Base-by-base conservation (phyloP, 2,113 vertebrate genomes). In the Eulemur macaco region DNA sequence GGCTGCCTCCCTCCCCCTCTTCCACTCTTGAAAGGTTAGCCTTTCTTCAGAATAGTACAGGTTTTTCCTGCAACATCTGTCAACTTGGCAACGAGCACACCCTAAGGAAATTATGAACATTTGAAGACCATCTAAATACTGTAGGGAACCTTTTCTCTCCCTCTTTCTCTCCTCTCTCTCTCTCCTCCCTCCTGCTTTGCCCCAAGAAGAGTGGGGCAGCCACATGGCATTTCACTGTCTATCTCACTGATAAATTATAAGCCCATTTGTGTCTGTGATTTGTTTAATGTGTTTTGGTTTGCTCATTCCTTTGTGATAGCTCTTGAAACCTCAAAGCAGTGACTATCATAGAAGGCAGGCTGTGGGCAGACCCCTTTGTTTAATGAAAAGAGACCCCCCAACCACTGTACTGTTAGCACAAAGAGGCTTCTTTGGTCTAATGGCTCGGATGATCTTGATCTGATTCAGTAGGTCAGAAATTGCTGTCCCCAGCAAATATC, bases 51-150 rank as follows among this genome's bases (percentile, higher is more conserved):
- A 98, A 86, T 37, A n/a, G 78, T 95, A 77, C 97, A 97, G 91
- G 27, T 96, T 98, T 98, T 97, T 87, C 94, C 97, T 96, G 96
- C 86, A 97, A 66, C 95, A 88, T 97, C 97, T 97, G 96, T 97
- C 97, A 97, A 34, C 90, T 96, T 97, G 97, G 92, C 96, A 97
- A 86, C 21, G 94, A 98, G 82, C 87, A 52, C 91, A 96, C 95
- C 97, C 96, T 96, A 87, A 98, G 97, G 98, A 98, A 98, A 98
- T 97, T 64, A 96, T n/a, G 96, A 98, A 97, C 98, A 98, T 92
- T 97, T 98, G 85, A 98, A 97, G 95, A 95, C 0, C 0, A 64
- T 97, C 78, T 97, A 91, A 98, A 97, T 96, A 96, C 89, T 95
- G 10, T 29, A 90, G 94, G 81, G 87, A 91, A 69, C 71, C 74